Evolutionary conservation across 2,797 vertebrate species (phyloP), one percentile per base, ranked within the genome.

Genomic region (Helicolenus hilgendorfi): DNA sequence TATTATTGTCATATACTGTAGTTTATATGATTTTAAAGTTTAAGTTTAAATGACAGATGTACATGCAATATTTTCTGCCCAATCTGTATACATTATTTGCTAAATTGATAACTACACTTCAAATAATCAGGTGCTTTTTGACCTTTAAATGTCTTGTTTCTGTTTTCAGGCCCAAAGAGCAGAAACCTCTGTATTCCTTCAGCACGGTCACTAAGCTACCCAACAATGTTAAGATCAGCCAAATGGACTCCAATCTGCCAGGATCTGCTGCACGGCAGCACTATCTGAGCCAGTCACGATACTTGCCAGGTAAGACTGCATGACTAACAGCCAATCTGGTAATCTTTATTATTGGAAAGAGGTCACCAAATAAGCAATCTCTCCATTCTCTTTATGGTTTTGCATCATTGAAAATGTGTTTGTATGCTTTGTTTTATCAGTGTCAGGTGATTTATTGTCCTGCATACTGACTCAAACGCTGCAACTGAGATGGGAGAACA

Each of bases 201-300:
- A 97, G 96, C 92, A 96, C 95, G 9, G 98, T 98, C 84, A 98
- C 97, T 20, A 99, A 98, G 90, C 90, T 96, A 76, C 94, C 97
- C n/a, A 97, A 91, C 91, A 96, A 97, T 41, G 90, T 96, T 45
- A 89, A 94, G 89, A 58, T 97, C 22, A 91, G 97, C 89, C 98
- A 97, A 95, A 96, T 94, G 1, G 98, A 99, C 71, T 94, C 97
- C 9, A 96, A 92, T 89, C 92, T 98, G 49, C 97, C 98, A 83
- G 96, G 95, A 72, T 94, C 97, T 64, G 97, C 98, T 31, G 98
- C 98, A 56, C 98, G 98, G 83, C 98, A 99, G 83, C 99, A 99
- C 97, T 99, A 99, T 91, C 96, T 99, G 88, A 98, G 97, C 88
- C 99, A 99, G 83, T 99, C 99, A 60, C 97, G 99, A 91, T 99